phyloP scores from a whole-genome alignment of 2,888 invertebrate genomes.

The Nemoura dubitans region DNA sequence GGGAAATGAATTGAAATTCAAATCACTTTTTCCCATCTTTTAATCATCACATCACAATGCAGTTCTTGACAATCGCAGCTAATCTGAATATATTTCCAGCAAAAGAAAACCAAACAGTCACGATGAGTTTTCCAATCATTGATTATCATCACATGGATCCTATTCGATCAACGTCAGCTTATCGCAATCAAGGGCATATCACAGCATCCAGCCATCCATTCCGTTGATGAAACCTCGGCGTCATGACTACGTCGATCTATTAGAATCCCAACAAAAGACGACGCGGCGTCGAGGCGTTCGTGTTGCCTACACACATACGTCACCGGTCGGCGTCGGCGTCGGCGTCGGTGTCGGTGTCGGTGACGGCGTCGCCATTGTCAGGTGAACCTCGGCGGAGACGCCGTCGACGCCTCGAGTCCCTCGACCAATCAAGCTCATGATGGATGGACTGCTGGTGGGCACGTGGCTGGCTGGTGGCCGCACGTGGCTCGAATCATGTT shows the following conservation, averaged over 20 bases:
- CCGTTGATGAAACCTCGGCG: not conserved
- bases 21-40: not conserved
- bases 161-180: conserved; percentile 22
- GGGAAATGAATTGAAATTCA: not conserved
- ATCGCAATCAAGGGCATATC: not conserved
- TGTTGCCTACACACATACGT: not conserved
- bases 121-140: not conserved
- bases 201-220: not conserved
- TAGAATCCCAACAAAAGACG: not conserved
- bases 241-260: conserved; percentile 9
- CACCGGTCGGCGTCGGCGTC: not conserved
- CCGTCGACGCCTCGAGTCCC: not conserved
- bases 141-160: conserved; percentile 10
- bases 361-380: conserved; percentile 26
- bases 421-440: conserved; percentile 45
- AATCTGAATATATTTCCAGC: not conserved
- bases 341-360: conserved; percentile 13
- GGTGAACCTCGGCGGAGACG: conserved; percentile 36
- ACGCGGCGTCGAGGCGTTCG: not conserved
- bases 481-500: not conserved
- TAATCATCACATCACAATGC: not conserved
- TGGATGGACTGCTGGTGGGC: conserved; percentile 45
- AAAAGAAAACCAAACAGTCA: not conserved
- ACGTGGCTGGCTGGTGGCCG: conserved; percentile 35
- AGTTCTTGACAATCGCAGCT: not conserved